Conservation (phyloP, 92 coral and sea anemone genomes). For the Galaxea fascicularis region DNA sequence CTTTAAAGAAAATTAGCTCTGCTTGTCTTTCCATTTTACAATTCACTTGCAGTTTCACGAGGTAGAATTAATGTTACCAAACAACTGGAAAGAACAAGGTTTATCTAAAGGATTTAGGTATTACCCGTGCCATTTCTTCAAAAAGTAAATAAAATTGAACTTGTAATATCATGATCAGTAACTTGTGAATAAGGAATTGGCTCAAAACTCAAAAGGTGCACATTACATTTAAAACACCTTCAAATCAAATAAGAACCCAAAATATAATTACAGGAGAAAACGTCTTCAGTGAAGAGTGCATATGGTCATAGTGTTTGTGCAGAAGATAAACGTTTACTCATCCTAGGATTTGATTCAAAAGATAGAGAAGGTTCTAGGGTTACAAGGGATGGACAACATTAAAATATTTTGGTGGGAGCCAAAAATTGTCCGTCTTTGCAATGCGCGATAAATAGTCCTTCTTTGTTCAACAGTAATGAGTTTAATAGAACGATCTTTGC, state of each 20-base stretch:
- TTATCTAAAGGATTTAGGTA: background rate
- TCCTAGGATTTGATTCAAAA: background rate
- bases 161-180: background rate
- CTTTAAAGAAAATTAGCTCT: background rate
- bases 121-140: background rate
- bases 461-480: constrained; percentile 2
- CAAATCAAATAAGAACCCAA: background rate
- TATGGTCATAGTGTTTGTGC: background rate
- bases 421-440: background rate
- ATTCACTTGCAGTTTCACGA: background rate
- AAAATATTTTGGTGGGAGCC: background rate
- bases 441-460: background rate
- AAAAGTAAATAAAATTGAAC: constrained; percentile 1
- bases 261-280: background rate
- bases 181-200: background rate
- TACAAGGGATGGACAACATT: background rate
- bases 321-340: background rate
- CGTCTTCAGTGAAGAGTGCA: background rate
- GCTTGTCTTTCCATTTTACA: background rate
- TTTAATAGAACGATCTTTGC: constrained; percentile 3
- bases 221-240: background rate
- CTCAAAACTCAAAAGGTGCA: background rate
- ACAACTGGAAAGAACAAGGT: background rate
- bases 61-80: background rate
- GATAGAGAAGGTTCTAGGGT: background rate